Conservation (phyloP, 1,140 invertebrate species). For the Drosophila repletoides region DNA sequence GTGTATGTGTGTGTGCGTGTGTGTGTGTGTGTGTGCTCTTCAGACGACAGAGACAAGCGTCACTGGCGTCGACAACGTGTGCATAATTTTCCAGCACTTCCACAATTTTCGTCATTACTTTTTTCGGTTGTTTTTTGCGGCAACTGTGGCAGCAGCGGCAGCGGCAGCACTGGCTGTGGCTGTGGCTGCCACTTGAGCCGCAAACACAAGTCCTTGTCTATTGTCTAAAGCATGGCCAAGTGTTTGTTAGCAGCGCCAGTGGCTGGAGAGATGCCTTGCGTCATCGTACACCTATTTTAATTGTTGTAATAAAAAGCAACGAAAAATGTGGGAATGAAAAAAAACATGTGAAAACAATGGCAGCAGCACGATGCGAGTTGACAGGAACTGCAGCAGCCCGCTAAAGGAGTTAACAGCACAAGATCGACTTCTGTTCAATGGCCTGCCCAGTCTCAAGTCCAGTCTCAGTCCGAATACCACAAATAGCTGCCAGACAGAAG, state of each 20-base stretch:
- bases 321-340: conserved; percentile 51
- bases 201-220: conserved; percentile 76
- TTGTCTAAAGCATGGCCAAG: conserved; percentile 80
- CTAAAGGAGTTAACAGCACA: conserved; percentile 5
- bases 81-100: conserved; percentile 78
- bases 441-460: conserved; percentile 22
- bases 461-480: conserved; percentile 1
- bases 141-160: conserved; percentile 3
- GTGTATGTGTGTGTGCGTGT: conserved; percentile 4
- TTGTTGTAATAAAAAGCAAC: conserved; percentile 66
- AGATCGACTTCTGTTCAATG: conserved; percentile 38
- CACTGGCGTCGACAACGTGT: conserved; percentile 50
- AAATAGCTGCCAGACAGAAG: neutral
- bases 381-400: conserved; percentile 9
- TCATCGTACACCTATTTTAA: conserved; percentile 78
- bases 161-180: conserved; percentile 28
- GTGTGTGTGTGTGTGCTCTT: conserved; percentile 39
- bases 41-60: conserved; percentile 57
- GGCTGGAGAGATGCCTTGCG: conserved; percentile 19
- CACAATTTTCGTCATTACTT: conserved; percentile 79
- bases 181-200: conserved; percentile 74
- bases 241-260: conserved; percentile 73
- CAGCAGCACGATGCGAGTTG: neutral
- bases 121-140: conserved; percentile 55
- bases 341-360: conserved; percentile 42